A percentile compares a stretch with the other conserved stretches of the same genome.
Evolutionary conservation across 2,888 invertebrate genomes (phyloP).

Genomic region (Drosophila pullipes): DNA sequence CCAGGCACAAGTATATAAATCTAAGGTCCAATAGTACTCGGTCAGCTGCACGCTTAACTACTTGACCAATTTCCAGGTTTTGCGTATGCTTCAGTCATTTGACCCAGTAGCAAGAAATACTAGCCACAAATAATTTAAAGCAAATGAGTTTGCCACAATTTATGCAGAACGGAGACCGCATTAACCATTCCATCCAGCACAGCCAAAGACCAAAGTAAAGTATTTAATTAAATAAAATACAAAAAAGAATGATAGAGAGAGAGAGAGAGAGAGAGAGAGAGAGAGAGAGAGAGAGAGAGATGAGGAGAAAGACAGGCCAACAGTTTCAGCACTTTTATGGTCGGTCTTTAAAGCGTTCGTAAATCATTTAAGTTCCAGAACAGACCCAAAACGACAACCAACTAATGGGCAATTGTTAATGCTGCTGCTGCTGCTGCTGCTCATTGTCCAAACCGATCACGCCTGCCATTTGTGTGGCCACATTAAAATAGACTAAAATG

Average conservation of each 20-base stretch:
- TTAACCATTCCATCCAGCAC: conserved; percentile 70
- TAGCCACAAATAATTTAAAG: conserved; percentile 68
- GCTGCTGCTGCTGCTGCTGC: conserved; percentile 12
- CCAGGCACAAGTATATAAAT: conserved; percentile 44
- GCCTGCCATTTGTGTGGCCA: conserved; percentile 61
- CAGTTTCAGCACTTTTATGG: conserved; percentile 60
- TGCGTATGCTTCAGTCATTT: conserved; percentile 42
- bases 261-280: neutral
- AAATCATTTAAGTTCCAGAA: conserved; percentile 67
- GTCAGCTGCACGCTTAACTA: conserved; percentile 44
- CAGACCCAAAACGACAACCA: conserved; percentile 24
- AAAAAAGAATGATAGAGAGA: conserved; percentile 39
- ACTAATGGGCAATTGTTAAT: conserved; percentile 44
- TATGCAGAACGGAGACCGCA: conserved; percentile 73
- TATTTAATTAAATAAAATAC: conserved; percentile 78
- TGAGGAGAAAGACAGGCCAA: neutral
- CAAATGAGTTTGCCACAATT: conserved; percentile 75
- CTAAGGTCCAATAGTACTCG: conserved; percentile 28
- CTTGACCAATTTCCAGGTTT: conserved; percentile 57
- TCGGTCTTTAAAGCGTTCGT: conserved; percentile 67
- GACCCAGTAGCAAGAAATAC: conserved; percentile 22
- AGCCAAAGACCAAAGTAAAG: conserved; percentile 53
- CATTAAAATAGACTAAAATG: conserved; percentile 78
- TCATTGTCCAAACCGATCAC: conserved; percentile 76
- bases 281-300: too few species aligned